Base-by-base conservation (phyloP, 2,113 vertebrate species). In the Rhipidura dahli region DNA sequence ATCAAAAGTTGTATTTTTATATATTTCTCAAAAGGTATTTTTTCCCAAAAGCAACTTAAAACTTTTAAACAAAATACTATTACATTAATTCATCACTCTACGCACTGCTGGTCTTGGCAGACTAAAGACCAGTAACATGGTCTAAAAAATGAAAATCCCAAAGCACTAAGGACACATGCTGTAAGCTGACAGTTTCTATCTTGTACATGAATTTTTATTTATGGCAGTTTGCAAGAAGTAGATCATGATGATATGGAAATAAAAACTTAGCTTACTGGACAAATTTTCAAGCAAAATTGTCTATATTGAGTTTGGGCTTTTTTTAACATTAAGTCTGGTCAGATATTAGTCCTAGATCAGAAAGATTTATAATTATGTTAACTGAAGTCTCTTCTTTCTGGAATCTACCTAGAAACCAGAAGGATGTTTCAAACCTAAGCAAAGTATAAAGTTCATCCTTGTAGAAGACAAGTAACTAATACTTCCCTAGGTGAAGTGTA, bases 241-340 rank as follows among this genome's bases (percentile, higher is more conserved):
- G n/a, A 78, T 51, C 26, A 49, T 8, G 17, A 42, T 37, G 18
- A 78, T 10, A 47, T 0, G 0, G 24, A 84, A 92, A 63, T 37
- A 93, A 87, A 13, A 47, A 24, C 40, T 49, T 6, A 47, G 22
- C 4, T 24, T 42, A n/a, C 1, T 40, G 21, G 9, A 44, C 7
- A 77, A 45, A 57, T 61, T 86, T 90, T 73, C 47, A 35, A 83
- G 16, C 10, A 80, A 30, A n/a, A 53, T 6, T 73, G 18, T 50
- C 66, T 31, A 30, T 31, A 80, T 33, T 54, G 59, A 35, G 21
- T 39, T 33, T 12, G 27, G 1, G 0, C 0, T 0, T 13, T 45
- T 65, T 60, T 47, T 6, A 59, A 30, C 40, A 54, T 20, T 28
- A 75, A 64, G 28, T 33, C 31, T 70, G 16, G 11, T 63, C 60